These are phyloP conservation scores for Ditylenchus dipsaci DNA, from an alignment of 1,140 invertebrate species.

Conservation along the genomic window DNA sequence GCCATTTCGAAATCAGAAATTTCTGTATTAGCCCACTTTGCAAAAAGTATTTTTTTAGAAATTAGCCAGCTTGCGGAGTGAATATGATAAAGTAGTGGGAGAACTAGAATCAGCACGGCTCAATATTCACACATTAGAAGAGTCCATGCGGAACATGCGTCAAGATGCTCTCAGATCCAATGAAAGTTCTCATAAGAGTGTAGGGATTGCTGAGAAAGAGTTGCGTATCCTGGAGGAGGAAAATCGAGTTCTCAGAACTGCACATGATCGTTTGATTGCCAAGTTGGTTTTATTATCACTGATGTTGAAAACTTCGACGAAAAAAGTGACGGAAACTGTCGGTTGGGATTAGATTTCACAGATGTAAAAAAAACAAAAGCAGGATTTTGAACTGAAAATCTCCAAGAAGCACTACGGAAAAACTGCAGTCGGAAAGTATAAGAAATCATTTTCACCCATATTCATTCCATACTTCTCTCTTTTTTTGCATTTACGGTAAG, in stretches of 20 bases:
- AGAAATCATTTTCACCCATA: no score
- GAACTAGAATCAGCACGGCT: slow-evolving; percentile 24
- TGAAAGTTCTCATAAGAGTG: background rate
- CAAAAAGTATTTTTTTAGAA: slow-evolving; percentile 19
- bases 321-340: slow-evolving; percentile 15
- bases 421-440: no score
- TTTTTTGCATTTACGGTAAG: no score
- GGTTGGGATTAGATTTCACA: no score
- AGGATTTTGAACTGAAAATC: no score
- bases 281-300: slow-evolving; percentile 14
- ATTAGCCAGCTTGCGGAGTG: slow-evolving; percentile 25
- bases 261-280: slow-evolving; percentile 38
- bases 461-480: no score
- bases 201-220: slow-evolving; percentile 29
- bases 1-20: no score
- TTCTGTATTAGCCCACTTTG: background rate
- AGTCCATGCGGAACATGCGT: slow-evolving; percentile 12
- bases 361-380: no score
- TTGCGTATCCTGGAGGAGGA: slow-evolving; percentile 36
- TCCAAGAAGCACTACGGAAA: no score
- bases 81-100: slow-evolving; percentile 22
- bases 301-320: background rate
- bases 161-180: slow-evolving; percentile 9
- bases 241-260: slow-evolving; percentile 26
- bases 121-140: slow-evolving; percentile 22